Evolutionary conservation across 37 sponge, comb jelly and placozoan species (phyloP), one percentile per base, ranked within the genome.

Genomic region (Dysidea cf. avara): DNA sequence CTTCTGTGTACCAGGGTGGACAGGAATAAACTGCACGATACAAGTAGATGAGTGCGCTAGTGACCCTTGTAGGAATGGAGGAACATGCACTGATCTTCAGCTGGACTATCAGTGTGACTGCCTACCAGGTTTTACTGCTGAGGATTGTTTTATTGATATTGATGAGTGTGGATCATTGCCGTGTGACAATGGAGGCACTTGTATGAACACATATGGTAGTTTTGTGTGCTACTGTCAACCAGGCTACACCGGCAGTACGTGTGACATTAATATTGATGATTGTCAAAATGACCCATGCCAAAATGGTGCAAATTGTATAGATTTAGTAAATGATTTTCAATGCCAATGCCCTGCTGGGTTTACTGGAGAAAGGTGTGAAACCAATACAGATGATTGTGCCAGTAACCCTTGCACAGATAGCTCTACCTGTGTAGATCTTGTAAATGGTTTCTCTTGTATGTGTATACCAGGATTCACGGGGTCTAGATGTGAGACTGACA

Each of bases 1-100:
- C 51, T 76, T 81, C 63, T 92, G 93, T 59, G 31, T 29, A 0
- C 80, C 79, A 46, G 93, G 93, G 7, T 92, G 88, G 88, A 87
- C 90, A 33, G 93, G 93, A 0, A 47, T 62, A 18, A 61, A 78
- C 57, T 92, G 93, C 52, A 31, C 84, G 33, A 28, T 48, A 24
- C 62, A 72, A 4, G 83, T 81, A 2, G 52, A 85, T 74, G 80
- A 86, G n/a, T 83, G 84, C 25, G 58, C 37, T 2, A 77, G 32
- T 48, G 2, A 20, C 2, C 88, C 91, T 3, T 92, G 93, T 46
- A 48, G 61, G 58, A 80, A 89, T 61, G 91, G 82, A 22, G 93
- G 77, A 29, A 82, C 79, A 2, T 92, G 93, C 56, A 62, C 74
- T 26, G 90, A 88, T 54, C 82, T 69, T n/a, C 64, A 77, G 51